A percentile compares a stretch with the other conserved stretches of the same genome.
These are phyloP conservation scores for Aptenodytes forsteri DNA, from an alignment of 2,113 vertebrate species.

Conservation along the genomic window DNA sequence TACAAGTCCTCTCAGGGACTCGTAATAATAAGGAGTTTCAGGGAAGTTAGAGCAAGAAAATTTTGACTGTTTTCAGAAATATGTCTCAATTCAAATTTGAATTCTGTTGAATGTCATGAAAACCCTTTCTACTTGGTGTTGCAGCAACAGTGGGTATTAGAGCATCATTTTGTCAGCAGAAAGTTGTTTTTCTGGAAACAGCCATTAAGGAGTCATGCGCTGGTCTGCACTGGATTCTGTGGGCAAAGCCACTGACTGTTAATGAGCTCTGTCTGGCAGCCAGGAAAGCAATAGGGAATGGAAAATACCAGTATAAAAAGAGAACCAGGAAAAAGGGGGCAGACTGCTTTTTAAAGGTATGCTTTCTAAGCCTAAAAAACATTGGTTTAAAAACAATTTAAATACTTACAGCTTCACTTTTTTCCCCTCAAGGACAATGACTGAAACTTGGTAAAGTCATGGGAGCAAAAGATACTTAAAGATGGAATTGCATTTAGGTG, in stretches of 20 bases:
- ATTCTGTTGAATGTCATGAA: background rate
- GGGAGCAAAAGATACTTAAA: background rate
- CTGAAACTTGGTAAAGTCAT: background rate
- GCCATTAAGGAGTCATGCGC: background rate
- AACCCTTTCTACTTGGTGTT: background rate
- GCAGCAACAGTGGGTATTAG: background rate
- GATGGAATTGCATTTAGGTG: background rate
- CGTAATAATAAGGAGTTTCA: background rate
- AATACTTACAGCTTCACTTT: background rate
- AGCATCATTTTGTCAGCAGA: background rate
- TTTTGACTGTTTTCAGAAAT: background rate
- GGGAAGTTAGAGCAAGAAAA: background rate
- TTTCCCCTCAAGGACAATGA: background rate
- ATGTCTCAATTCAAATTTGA: background rate
- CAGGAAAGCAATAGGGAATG: background rate
- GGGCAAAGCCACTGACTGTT: background rate
- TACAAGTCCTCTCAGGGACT: background rate
- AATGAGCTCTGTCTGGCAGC: background rate
- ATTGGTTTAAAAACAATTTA: background rate
- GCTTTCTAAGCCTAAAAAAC: background rate
- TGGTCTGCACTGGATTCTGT: background rate
- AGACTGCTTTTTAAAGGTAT: background rate
- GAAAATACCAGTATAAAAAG: conserved; percentile 9
- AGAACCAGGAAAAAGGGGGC: background rate
- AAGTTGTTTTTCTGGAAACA: conserved; percentile 1